Percentiles rank a stretch among this genome's conserved stretches.
Evolutionary conservation across 2,888 invertebrate species (phyloP).

Genomic region (Gerris lacustris): DNA sequence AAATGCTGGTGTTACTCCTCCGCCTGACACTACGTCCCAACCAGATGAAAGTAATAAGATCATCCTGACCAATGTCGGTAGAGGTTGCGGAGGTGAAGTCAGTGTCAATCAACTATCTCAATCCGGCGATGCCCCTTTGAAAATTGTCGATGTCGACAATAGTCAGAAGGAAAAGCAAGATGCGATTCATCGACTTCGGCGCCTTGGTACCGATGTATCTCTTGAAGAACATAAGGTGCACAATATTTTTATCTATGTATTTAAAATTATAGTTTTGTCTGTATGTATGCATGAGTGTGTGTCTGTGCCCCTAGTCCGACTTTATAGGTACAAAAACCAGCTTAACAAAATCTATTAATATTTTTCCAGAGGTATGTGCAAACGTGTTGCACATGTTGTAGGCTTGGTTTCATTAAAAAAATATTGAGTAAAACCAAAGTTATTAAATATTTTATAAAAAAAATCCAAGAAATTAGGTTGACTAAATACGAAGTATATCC

Average conservation of each 20-base stretch:
- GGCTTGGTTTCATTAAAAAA: too few species aligned
- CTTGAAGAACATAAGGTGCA: neutral
- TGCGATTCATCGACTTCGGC: neutral
- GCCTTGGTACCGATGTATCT: slow-evolving; percentile 4
- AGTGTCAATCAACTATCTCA: neutral
- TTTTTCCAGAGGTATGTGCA: too few species aligned
- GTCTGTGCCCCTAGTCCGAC: neutral
- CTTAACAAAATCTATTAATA: too few species aligned
- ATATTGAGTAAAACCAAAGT: too few species aligned
- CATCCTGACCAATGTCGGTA: too few species aligned
- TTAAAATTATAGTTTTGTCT: neutral
- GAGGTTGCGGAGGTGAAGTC: neutral
- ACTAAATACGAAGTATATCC: too few species aligned
- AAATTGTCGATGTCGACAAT: neutral
- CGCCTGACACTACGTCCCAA: neutral
- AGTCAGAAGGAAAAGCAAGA: neutral
- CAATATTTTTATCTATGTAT: too few species aligned
- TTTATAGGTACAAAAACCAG: too few species aligned
- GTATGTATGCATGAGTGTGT: neutral
- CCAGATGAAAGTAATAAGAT: neutral
- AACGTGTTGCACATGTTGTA: too few species aligned
- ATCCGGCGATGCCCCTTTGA: neutral
- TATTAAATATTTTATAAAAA: too few species aligned
- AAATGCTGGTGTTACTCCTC: neutral
- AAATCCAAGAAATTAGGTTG: too few species aligned